Conservation (phyloP, 2,797 vertebrate species). For the Premnoplex brunnescens region DNA sequence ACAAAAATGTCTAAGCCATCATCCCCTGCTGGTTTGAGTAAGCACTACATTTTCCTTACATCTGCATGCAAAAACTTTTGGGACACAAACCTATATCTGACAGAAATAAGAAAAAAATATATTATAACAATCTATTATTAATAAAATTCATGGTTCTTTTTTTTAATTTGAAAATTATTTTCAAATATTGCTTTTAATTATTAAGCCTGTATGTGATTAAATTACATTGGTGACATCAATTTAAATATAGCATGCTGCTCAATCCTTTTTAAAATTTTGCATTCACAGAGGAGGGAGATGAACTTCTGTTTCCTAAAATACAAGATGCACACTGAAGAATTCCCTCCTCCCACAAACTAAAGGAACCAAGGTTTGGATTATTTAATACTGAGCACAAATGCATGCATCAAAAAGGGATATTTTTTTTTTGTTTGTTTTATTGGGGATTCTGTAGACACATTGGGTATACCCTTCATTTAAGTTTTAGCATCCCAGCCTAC, state of each 20-base stretch:
- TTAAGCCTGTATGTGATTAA: neutral
- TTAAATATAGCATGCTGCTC: neutral
- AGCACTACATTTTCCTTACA: neutral
- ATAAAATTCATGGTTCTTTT: neutral
- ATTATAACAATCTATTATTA: neutral
- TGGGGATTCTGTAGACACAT: neutral
- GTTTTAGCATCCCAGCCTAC: conserved; percentile 40
- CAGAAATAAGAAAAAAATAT: neutral
- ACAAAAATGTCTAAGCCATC: conserved; percentile 16
- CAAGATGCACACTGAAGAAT: neutral
- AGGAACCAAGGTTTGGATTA: neutral
- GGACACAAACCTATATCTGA: neutral
- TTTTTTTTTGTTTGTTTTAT: neutral
- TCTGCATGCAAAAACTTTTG: neutral
- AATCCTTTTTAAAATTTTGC: neutral
- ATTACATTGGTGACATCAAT: neutral
- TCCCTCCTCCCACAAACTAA: neutral
- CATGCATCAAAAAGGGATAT: neutral
- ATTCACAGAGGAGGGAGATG: neutral
- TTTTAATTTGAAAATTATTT: neutral
- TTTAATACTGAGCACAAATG: neutral
- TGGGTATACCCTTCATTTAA: neutral
- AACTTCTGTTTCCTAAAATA: neutral
- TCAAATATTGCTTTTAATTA: neutral
- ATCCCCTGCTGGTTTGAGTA: neutral